phyloP scores from a whole-genome alignment of 2,797 vertebrate genomes.

The Esox masquinongy region DNA sequence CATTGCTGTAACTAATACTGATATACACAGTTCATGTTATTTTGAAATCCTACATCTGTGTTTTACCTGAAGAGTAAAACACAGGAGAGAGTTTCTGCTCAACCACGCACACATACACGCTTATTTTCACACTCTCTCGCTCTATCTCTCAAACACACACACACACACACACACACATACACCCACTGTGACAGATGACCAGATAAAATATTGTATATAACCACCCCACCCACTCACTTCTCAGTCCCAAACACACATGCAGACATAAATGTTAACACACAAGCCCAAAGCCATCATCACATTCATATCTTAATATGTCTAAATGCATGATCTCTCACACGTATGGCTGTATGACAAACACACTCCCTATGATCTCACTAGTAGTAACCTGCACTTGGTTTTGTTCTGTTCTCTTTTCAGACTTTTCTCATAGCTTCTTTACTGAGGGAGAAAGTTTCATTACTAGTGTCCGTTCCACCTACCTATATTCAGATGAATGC shows the following conservation, averaged over 20 bases:
- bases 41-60: too few relatives aligned
- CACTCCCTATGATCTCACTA: constrained; percentile 15
- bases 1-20: constrained; percentile 14
- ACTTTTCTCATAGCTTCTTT: too few relatives aligned
- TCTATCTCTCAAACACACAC: constrained; percentile 2
- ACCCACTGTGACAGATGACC: constrained; percentile 8
- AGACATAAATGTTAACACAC: background rate
- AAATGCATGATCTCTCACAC: constrained; percentile 6
- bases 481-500: too few relatives aligned
- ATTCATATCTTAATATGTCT: constrained; percentile 16
- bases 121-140: background rate
- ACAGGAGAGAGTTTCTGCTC: too few relatives aligned
- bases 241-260: constrained; percentile 6
- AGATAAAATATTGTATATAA: too few relatives aligned
- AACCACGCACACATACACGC: background rate
- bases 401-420: too few relatives aligned
- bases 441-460: too few relatives aligned
- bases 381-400: background rate
- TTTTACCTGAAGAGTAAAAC: too few relatives aligned
- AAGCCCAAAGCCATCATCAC: background rate
- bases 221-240: constrained; percentile 11
- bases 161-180: background rate
- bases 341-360: constrained; percentile 6
- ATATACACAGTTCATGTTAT: background rate
- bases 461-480: too few relatives aligned